These are phyloP conservation scores for Emydoidea blandingii DNA, from an alignment of 2,797 vertebrate genomes.

Conservation along the genomic window DNA sequence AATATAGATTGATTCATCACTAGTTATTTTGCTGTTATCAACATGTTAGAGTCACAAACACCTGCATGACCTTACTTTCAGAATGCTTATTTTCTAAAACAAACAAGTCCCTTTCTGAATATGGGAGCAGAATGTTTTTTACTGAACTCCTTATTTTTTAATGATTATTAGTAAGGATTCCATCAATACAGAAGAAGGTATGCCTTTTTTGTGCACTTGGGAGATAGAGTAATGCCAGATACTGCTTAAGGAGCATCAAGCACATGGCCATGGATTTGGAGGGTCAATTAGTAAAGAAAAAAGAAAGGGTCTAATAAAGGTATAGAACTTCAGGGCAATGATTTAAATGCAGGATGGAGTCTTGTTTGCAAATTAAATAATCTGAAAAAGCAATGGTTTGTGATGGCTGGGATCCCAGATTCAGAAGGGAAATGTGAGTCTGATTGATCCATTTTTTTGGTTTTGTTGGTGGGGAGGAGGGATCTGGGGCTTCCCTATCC, in stretches of 20 bases:
- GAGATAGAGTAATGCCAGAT: not conserved
- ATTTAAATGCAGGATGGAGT: not conserved
- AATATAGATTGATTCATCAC: not conserved
- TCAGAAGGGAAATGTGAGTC: not conserved
- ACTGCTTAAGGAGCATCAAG: not conserved
- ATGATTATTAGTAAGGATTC: not conserved
- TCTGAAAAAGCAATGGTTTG: not conserved
- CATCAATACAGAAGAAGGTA: not conserved
- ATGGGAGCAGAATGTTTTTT: not conserved
- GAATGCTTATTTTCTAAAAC: not conserved
- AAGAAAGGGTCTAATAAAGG: not conserved
- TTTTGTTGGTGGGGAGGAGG: not conserved
- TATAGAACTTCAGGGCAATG: not conserved
- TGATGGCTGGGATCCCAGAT: not conserved
- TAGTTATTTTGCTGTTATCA: not conserved
- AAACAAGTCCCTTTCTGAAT: not conserved
- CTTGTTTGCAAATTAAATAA: not conserved
- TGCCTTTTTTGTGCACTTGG: not conserved
- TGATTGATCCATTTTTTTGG: not conserved
- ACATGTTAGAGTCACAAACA: not conserved
- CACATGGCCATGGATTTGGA: not conserved
- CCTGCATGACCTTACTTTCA: not conserved
- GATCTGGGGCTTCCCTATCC: not conserved
- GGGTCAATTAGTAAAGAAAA: accelerated
- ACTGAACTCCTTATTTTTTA: not conserved